These are phyloP conservation scores for Apodemus agrarius DNA, from an alignment of 2,797 vertebrate genomes.

Conservation along the genomic window DNA sequence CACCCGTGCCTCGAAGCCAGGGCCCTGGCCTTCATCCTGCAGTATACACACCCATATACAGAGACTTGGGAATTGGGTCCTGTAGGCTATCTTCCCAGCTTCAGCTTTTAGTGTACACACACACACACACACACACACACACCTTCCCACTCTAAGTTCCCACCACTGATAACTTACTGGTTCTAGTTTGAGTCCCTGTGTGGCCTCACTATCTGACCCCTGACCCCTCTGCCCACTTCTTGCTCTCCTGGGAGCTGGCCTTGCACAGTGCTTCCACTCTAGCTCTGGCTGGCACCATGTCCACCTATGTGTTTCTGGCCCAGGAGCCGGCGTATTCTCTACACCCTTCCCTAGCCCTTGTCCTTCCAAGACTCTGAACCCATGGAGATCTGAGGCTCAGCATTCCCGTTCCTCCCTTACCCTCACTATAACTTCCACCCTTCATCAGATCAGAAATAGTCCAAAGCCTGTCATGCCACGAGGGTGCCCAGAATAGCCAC, in stretches of 20 bases:
- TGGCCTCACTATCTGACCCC: not conserved
- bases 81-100: not conserved
- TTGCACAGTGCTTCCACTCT: not conserved
- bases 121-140: not conserved
- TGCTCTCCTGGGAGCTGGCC: not conserved
- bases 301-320: not conserved
- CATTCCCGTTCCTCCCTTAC: conserved; percentile 38
- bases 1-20: conserved; percentile 92
- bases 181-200: not conserved
- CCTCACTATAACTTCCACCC: conserved; percentile 54
- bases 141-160: not conserved
- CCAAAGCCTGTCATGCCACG: conserved; percentile 68
- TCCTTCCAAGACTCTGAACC: conserved; percentile 22
- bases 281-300: not conserved
- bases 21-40: conserved; percentile 79
- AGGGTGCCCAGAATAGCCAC: conserved; percentile 75
- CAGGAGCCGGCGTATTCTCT: not conserved
- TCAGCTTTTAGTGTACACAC: not conserved
- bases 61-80: not conserved
- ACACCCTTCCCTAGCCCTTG: not conserved
- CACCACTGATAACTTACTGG: not conserved
- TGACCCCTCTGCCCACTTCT: not conserved
- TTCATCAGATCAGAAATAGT: conserved; percentile 80
- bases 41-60: conserved; percentile 36
- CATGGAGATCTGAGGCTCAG: not conserved